phyloP scores from a whole-genome alignment of 2,113 vertebrate genomes.

The Gasterosteus nipponicus region DNA sequence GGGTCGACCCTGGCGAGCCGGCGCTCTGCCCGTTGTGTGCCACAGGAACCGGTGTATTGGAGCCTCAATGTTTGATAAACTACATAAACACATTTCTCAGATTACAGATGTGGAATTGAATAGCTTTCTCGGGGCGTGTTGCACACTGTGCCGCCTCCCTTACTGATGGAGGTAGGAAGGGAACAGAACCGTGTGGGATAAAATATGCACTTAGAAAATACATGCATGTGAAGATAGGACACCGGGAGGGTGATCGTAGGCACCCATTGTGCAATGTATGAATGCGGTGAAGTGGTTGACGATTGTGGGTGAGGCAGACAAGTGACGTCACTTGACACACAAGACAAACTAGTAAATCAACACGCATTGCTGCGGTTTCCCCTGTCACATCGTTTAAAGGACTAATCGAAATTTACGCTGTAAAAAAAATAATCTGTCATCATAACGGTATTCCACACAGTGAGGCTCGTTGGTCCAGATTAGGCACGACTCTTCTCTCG shows the following conservation, averaged over 20 bases:
- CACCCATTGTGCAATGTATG: not conserved
- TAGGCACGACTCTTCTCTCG: too few relatives aligned
- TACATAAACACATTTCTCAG: not conserved
- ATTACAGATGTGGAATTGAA: not conserved
- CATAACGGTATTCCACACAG: too few relatives aligned
- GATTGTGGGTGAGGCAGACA: too few relatives aligned
- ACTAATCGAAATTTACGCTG: too few relatives aligned
- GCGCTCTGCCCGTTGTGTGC: not conserved
- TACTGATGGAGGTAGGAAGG: not conserved
- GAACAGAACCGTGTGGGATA: not conserved
- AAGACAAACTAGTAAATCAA: too few relatives aligned
- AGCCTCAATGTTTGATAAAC: slow-evolving; percentile 19
- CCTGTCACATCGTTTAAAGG: too few relatives aligned
- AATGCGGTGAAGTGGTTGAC: too few relatives aligned
- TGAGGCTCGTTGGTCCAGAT: too few relatives aligned
- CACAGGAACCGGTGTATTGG: slow-evolving; percentile 10
- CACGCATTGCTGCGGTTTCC: too few relatives aligned
- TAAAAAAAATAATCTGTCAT: too few relatives aligned
- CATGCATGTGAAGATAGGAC: not conserved
- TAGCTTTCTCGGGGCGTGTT: not conserved
- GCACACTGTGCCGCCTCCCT: not conserved
- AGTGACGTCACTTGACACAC: too few relatives aligned
- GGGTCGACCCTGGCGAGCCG: not conserved
- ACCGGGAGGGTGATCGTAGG: not conserved
- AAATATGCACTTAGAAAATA: not conserved